These are phyloP conservation scores for Marmota flaviventris DNA, from an alignment of 2,113 vertebrate species.

Conservation along the genomic window DNA sequence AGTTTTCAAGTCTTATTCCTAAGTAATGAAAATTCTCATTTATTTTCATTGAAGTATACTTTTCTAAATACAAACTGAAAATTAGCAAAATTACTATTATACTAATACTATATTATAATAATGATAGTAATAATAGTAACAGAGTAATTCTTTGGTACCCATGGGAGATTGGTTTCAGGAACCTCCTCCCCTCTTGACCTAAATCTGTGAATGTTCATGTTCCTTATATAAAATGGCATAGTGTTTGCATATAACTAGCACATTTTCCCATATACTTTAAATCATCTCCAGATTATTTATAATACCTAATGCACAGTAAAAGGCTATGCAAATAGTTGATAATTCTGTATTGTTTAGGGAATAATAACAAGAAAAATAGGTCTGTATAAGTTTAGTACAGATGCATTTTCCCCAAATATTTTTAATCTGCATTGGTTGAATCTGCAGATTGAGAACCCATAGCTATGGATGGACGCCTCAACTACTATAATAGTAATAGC, in stretches of 20 bases:
- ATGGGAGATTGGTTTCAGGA: neutral
- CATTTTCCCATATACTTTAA: neutral
- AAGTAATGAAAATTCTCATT: neutral
- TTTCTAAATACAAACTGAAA: slow-evolving; percentile 32
- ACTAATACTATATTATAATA: neutral
- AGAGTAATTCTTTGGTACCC: neutral
- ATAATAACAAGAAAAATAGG: neutral
- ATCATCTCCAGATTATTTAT: neutral
- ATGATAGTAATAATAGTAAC: neutral
- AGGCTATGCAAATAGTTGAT: neutral
- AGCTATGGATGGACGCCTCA: neutral
- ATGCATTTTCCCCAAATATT: neutral
- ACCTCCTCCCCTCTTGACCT: neutral
- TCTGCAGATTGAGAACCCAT: neutral
- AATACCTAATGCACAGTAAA: neutral
- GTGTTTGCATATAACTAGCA: neutral
- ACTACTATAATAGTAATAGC: neutral
- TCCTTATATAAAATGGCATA: neutral
- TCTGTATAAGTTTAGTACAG: neutral
- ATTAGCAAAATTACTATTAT: neutral
- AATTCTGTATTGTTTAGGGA: neutral
- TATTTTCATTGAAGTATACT: slow-evolving; percentile 17
- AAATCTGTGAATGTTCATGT: neutral
- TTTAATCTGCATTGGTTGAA: neutral
- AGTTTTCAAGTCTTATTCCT: neutral